Conservation (phyloP, 2,888 invertebrate species). For the Xestia ashworthii region DNA sequence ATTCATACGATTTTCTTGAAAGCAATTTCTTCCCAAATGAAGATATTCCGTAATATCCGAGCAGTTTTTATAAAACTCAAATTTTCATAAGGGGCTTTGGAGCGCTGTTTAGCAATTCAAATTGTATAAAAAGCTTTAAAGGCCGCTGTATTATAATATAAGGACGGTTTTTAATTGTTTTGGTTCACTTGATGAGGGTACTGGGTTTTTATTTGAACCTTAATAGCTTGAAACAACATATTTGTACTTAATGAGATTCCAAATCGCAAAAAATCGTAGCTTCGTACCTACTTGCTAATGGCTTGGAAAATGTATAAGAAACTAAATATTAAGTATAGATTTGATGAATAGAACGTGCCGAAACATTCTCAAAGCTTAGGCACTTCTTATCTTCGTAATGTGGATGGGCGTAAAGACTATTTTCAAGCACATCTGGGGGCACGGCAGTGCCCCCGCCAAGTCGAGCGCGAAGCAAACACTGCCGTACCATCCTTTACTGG, state of each 20-base stretch:
- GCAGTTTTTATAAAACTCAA: slow-evolving; percentile 67
- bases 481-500: no score
- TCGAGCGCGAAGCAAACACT: no score
- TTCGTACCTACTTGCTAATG: background rate
- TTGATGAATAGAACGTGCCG: background rate
- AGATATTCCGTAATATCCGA: slow-evolving; percentile 69
- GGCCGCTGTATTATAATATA: slow-evolving; percentile 66
- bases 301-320: background rate
- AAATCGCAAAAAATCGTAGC: background rate
- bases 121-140: slow-evolving; percentile 69
- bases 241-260: slow-evolving; percentile 36
- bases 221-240: slow-evolving; percentile 26
- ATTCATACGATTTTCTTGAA: slow-evolving; percentile 56
- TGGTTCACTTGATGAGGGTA: slow-evolving; percentile 56
- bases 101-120: slow-evolving; percentile 76
- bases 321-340: background rate
- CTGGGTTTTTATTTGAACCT: slow-evolving; percentile 28
- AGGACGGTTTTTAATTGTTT: slow-evolving; percentile 69
- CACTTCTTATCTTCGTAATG: background rate
- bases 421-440: background rate
- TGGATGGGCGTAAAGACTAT: background rate
- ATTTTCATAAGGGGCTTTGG: slow-evolving; percentile 67
- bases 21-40: slow-evolving; percentile 74
- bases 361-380: background rate
- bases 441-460: no score